phyloP scores from a whole-genome alignment of 2,113 vertebrate species.

The Serranochromis macrocephalus region DNA sequence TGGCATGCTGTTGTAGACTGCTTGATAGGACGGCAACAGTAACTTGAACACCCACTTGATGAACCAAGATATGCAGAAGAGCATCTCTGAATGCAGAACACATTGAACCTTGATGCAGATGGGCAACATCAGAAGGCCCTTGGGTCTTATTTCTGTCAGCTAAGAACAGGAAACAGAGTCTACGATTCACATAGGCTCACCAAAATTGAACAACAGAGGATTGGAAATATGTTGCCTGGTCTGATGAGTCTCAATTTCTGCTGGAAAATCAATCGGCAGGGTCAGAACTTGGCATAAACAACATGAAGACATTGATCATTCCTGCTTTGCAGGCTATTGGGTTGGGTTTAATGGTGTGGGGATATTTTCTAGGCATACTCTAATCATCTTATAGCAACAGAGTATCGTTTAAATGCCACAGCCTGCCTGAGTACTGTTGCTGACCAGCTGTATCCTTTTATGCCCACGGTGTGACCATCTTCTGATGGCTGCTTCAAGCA shows the following conservation, averaged over 20 bases:
- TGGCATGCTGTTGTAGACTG: not conserved
- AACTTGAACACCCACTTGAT: not conserved
- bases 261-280: not conserved
- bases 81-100: not conserved
- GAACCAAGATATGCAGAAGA: not conserved
- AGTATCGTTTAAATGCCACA: not conserved
- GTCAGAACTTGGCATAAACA: not conserved
- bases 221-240: not conserved
- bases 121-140: not conserved
- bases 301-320: not conserved
- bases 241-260: not conserved
- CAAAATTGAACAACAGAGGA: not conserved
- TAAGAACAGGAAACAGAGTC: not conserved
- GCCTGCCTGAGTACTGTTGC: not conserved
- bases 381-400: not conserved
- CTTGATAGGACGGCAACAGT: not conserved
- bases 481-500: not conserved
- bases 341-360: not conserved
- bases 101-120: not conserved
- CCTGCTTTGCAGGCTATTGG: not conserved
- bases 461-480: rapidly evolving
- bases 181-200: not conserved
- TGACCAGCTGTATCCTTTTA: not conserved
- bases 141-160: not conserved
- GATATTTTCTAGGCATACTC: not conserved